Base-by-base conservation (phyloP, 2,797 vertebrate genomes). In the Pangasius krempfi region DNA sequence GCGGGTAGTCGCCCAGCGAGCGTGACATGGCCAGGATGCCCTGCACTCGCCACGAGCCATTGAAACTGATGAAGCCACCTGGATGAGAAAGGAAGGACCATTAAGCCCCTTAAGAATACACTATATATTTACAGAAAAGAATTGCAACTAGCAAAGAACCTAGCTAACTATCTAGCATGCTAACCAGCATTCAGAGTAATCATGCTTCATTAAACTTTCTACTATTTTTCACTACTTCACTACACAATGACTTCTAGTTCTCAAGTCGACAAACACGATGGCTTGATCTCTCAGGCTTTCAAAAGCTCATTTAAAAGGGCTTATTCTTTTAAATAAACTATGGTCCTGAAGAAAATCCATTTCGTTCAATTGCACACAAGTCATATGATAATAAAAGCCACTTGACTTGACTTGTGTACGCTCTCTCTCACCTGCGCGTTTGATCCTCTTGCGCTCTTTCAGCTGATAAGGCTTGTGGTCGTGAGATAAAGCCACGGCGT, bases 31-130 rank as follows among this genome's bases (percentile, higher is more conserved):
- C 98, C 91, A 99, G 96, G 95, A 99, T 99, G 52, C 98, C 98
- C 95, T 99, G 98, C 7, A 99, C 98, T 0, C 98, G 97, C 98
- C 98, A 99, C 9, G 98, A 99, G 86, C 98, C 98, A 0, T 99
- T 99, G 90, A 99, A 99, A 94, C 98, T 99, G 95, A 99, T 99
- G 94, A 99, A 99, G 0, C 98, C 98, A 89, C 98, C 98, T 99
- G 92, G 64, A 81, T 58, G 40, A 86, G 2, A 54, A n/a, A 37
- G 7, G n/a, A 79, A 50, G 2, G 3, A 8, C 37, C 1, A 1
- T 81, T 58, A 37, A 9, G 5, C 1, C 30, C 6, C 5, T 40
- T 58, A 60, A 20, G 50, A 18, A 79, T 9, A 33, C 5, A 2
- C 1, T 60, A 25, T 2, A 22, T 60, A 8, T 62, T 25, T 62